Conservation (phyloP, 2,888 invertebrate species). For the Philereme vetulata region DNA sequence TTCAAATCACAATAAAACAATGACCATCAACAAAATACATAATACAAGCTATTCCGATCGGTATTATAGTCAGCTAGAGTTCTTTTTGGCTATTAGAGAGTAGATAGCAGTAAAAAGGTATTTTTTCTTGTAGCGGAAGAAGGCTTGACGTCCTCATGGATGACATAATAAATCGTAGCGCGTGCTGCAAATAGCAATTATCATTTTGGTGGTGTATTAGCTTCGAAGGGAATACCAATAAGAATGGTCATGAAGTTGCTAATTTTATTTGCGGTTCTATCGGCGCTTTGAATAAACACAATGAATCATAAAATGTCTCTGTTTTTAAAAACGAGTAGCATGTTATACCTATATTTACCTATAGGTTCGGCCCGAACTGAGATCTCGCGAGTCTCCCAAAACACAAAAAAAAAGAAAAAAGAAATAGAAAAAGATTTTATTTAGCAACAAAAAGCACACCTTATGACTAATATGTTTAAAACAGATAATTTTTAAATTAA, state of each 20-base stretch:
- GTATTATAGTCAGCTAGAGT: slow-evolving; percentile 11
- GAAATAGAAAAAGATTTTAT: too few relatives aligned
- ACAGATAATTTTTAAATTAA: too few relatives aligned
- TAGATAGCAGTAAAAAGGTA: background rate
- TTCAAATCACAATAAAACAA: slow-evolving; percentile 33
- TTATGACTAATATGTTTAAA: too few relatives aligned
- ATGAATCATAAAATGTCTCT: background rate
- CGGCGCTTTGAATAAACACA: background rate
- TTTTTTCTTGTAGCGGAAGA: slow-evolving; percentile 18
- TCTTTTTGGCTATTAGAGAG: background rate
- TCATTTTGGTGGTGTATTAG: slow-evolving; percentile 13
- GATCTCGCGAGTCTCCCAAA: too few relatives aligned
- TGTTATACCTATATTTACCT: too few relatives aligned
- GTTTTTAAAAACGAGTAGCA: too few relatives aligned
- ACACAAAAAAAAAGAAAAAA: too few relatives aligned
- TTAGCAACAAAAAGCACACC: too few relatives aligned
- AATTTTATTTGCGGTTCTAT: slow-evolving; percentile 8
- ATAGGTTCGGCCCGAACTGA: too few relatives aligned
- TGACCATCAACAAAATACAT: slow-evolving; percentile 9
- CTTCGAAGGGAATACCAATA: slow-evolving; percentile 9
- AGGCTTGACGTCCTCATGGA: background rate
- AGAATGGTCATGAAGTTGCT: background rate
- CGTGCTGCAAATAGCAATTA: slow-evolving; percentile 24
- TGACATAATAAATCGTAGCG: slow-evolving; percentile 7
- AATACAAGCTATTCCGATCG: slow-evolving; percentile 2